These are phyloP conservation scores for Agrotis clavis DNA, from an alignment of 2,888 invertebrate species.

Conservation along the genomic window DNA sequence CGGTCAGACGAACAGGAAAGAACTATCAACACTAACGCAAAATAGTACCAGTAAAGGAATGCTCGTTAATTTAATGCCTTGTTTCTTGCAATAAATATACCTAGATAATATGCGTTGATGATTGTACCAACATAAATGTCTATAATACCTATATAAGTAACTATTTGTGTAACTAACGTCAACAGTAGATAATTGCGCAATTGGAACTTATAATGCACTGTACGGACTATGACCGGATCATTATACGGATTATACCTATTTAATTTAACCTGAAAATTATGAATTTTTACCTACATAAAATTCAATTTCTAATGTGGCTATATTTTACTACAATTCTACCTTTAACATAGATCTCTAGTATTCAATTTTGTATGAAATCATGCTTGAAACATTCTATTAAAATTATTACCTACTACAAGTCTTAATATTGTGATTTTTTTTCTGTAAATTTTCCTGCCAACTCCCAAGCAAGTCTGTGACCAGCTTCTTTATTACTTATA, in stretches of 20 bases:
- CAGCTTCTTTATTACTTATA: no score
- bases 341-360: not conserved
- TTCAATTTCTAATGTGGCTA: constrained; percentile 9
- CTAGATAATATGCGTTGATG: not conserved
- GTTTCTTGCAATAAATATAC: not conserved
- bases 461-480: no score
- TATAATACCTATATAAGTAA: not conserved
- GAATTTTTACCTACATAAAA: not conserved
- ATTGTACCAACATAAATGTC: constrained; percentile 7
- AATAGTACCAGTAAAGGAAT: not conserved
- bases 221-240: constrained; percentile 15
- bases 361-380: constrained; percentile 5
- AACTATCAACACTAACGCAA: not conserved
- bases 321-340: not conserved
- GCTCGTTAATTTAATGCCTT: not conserved
- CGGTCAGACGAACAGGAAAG: not conserved
- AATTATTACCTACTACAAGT: constrained; percentile 8
- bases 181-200: constrained; percentile 7
- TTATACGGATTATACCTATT: not conserved
- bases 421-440: not conserved
- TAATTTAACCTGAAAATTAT: not conserved
- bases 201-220: constrained; percentile 1
- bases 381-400: constrained; percentile 38
- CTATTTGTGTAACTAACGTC: constrained; percentile 2
- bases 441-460: not conserved